Evolutionary conservation across 1,140 invertebrate species (phyloP).

Genomic region (Pseudachorutes palmiensis): DNA sequence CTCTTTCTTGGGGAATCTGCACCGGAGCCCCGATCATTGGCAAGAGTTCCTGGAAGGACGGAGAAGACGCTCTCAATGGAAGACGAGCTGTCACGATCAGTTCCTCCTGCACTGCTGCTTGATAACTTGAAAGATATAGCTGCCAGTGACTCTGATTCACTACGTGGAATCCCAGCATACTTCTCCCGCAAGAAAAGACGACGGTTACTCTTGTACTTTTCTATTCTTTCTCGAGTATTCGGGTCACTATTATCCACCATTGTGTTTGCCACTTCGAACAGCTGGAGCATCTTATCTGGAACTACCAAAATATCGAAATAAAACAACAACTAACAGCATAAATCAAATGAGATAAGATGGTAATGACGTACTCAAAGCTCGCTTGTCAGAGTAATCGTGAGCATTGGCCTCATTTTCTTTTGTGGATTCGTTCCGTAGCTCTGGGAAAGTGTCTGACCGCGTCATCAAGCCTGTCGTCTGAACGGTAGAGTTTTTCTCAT

Average conservation of each 20-base stretch:
- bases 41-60: background rate
- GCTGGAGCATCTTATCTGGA: constrained; percentile 30
- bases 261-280: constrained; percentile 39
- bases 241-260: constrained; percentile 50
- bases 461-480: constrained; percentile 20
- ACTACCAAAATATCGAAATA: constrained; percentile 15
- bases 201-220: constrained; percentile 86
- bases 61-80: constrained; percentile 21
- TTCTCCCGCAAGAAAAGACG: constrained; percentile 74
- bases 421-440: constrained; percentile 28
- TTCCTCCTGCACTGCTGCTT: constrained; percentile 36
- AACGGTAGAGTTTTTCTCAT: constrained; percentile 14
- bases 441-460: constrained; percentile 37
- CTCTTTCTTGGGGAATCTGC: constrained; percentile 35
- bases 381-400: constrained; percentile 14
- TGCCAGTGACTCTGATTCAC: constrained; percentile 42
- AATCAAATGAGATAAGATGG: background rate
- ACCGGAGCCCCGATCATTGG: background rate
- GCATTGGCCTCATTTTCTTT: constrained; percentile 27
- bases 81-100: constrained; percentile 15
- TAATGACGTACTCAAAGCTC: constrained; percentile 15
- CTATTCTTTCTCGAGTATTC: constrained; percentile 63
- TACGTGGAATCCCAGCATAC: constrained; percentile 61
- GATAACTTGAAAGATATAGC: constrained; percentile 37
- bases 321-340: background rate